phyloP scores from a whole-genome alignment of 2,888 invertebrate species.

The Meiosimyza platycephala region DNA sequence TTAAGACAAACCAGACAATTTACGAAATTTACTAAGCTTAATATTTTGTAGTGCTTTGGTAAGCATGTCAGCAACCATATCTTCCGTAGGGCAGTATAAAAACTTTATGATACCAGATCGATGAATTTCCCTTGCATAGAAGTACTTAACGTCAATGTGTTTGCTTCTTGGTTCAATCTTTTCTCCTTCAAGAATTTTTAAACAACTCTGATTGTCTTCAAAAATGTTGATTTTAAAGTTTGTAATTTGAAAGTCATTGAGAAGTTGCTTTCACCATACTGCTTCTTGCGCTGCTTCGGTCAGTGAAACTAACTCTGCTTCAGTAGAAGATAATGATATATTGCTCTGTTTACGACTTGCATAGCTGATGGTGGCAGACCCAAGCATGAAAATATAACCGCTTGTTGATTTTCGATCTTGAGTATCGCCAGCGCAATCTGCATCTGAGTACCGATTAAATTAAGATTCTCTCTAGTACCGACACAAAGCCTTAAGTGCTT shows the following conservation, averaged over 20 bases:
- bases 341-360: constrained; percentile 11
- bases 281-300: constrained; percentile 16
- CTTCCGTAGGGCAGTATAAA: no score
- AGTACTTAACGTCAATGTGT: constrained; percentile 37
- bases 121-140: background rate
- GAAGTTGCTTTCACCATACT: background rate
- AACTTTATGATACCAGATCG: no score
- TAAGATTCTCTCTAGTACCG: background rate
- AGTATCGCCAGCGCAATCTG: constrained; percentile 28
- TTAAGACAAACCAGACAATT: constrained; percentile 10
- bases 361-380: constrained; percentile 11
- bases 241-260: constrained; percentile 12
- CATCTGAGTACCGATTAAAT: constrained; percentile 16
- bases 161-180: constrained; percentile 7
- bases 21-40: constrained; percentile 19
- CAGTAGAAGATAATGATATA: background rate
- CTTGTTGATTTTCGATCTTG: constrained; percentile 23
- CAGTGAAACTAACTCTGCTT: constrained; percentile 9
- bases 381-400: constrained; percentile 18
- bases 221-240: background rate
- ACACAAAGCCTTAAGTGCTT: constrained; percentile 7
- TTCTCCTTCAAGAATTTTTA: background rate
- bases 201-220: constrained; percentile 11
- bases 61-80: constrained; percentile 20
- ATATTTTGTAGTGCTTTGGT: constrained; percentile 26